Evolutionary conservation across 2,888 invertebrate genomes (phyloP), one percentile per base, ranked within the genome.

Genomic region (Octodonta nipae): DNA sequence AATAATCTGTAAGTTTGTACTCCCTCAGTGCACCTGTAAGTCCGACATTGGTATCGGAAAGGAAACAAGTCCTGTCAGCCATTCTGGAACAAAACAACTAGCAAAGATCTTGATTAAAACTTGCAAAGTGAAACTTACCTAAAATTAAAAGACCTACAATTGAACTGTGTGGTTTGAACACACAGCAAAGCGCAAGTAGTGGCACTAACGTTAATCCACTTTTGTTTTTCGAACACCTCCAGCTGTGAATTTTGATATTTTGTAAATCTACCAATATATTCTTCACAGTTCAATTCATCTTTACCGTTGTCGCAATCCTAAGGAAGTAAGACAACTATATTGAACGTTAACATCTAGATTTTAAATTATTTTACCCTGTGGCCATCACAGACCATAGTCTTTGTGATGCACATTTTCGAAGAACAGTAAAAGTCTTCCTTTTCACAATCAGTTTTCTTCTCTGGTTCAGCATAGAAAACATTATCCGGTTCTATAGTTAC

Each of bases 131-230:
- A 15, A 30, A 54, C 59, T 49, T 49, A 68, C 67, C 66, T 61
- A 50, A 70, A 72, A 40, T 70, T 68, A 53, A 76, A 77, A 1
- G 75, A 72, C 43, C 66, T 63, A 46, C 78, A 77, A 2, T 62
- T 60, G 42, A 73, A 71, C 30, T 60, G 61, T 32, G 64, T 64
- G 35, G 66, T 65, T 37, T 69, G 63, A 2, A 68, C 46, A 42
- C 73, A 73, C 11, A 61, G 53, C 26, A 61, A 56, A 3, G 76
- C 74, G 46, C 78, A 78, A 31, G 70, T 65, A 8, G 64, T 54
- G n/a, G 63, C 47, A 6, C 65, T 64, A 6, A 67, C 64, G 38
- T 70, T 67, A 14, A 67, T 50, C 66, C 68, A 71, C 46, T 67
- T 65, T 48, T 69, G 67, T n/a, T 64, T 60, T 36, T 71, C 72